Conservation (phyloP, 2,113 vertebrate species). For the Sclerurus mexicanus region DNA sequence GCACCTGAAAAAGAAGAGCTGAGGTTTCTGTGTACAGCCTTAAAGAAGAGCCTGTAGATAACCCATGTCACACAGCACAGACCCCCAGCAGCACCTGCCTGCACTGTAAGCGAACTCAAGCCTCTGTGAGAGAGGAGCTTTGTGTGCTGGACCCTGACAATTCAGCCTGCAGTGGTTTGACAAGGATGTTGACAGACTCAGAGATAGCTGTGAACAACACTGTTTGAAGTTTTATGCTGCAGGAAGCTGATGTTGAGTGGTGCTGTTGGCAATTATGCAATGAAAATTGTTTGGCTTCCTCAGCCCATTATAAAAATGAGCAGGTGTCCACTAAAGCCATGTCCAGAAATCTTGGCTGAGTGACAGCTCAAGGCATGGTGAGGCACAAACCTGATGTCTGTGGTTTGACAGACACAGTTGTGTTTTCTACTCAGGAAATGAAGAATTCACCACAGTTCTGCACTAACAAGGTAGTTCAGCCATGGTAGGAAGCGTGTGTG, state of each 20-base stretch:
- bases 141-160: background rate
- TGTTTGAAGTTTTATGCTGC: background rate
- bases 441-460: background rate
- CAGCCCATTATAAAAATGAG: background rate
- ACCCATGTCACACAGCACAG: background rate
- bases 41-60: background rate
- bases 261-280: background rate
- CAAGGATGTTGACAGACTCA: background rate
- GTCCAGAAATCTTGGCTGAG: background rate
- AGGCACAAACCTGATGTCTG: accelerated
- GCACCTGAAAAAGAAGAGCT: background rate
- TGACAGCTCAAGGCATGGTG: accelerated
- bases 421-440: background rate
- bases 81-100: background rate
- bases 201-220: accelerated
- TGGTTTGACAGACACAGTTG: background rate
- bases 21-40: background rate
- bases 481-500: background rate
- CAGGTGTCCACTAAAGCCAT: background rate
- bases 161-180: background rate
- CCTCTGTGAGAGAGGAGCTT: accelerated
- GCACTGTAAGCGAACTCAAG: background rate
- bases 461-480: background rate
- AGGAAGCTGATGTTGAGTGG: background rate
- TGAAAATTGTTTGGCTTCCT: background rate